Percentiles rank a stretch among this genome's conserved stretches.
phyloP scores from a whole-genome alignment of 1,140 invertebrate species.

The Danaus melanippus region DNA sequence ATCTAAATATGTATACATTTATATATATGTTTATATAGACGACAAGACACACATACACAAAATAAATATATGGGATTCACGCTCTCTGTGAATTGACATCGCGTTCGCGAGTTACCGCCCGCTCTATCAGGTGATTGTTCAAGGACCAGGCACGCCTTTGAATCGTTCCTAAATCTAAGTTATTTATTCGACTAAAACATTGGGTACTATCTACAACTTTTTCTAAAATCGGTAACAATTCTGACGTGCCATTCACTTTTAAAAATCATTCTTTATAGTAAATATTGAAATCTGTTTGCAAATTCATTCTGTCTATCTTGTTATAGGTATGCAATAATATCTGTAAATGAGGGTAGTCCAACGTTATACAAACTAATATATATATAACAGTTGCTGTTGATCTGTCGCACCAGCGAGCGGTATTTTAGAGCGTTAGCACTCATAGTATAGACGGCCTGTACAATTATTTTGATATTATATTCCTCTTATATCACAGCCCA shows the following conservation, averaged over 20 bases:
- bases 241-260: background rate
- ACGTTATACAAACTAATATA: too few species aligned
- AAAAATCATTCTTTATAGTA: background rate
- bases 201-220: constrained; percentile 36
- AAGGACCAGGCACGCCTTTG: constrained; percentile 10
- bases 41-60: constrained; percentile 41
- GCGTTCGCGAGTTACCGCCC: constrained; percentile 41
- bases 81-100: constrained; percentile 59
- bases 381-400: background rate
- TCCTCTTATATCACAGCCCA: constrained; percentile 79
- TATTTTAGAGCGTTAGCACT: constrained; percentile 46
- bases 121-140: constrained; percentile 16
- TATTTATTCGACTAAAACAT: constrained; percentile 36
- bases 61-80: constrained; percentile 50
- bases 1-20: constrained; percentile 61
- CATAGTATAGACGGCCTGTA: constrained; percentile 74
- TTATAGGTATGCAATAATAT: background rate
- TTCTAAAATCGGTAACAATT: constrained; percentile 11
- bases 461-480: constrained; percentile 76
- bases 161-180: constrained; percentile 20
- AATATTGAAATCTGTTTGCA: background rate
- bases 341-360: too few species aligned
- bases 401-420: constrained; percentile 31
- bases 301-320: background rate
- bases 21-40: constrained; percentile 53